Conservation (phyloP, 2,797 vertebrate species). For the Pseudomugil tenellus region DNA sequence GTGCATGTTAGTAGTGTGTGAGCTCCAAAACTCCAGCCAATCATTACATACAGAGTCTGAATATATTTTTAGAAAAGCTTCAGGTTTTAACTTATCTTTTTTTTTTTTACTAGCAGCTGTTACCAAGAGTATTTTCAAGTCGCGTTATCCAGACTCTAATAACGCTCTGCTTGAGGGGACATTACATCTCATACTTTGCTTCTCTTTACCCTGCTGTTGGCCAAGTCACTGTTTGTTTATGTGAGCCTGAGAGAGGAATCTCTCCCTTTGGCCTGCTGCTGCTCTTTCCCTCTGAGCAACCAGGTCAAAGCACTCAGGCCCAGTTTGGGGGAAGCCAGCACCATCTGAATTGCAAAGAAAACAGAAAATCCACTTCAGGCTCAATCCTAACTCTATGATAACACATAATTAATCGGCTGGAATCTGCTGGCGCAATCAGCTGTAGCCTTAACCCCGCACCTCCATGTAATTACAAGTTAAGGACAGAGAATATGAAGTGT, state of each 20-base stretch:
- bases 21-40: background rate
- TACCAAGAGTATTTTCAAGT: background rate
- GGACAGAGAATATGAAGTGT: slow-evolving; percentile 45
- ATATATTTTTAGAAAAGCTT: background rate
- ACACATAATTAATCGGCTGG: slow-evolving; percentile 77
- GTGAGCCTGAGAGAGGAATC: slow-evolving; percentile 74
- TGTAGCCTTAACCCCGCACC: slow-evolving; percentile 69
- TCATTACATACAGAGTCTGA: background rate
- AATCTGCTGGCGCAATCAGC: slow-evolving; percentile 79
- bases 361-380: slow-evolving; percentile 71
- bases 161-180: background rate
- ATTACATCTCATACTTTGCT: slow-evolving; percentile 7
- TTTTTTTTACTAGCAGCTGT: background rate
- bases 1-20: background rate
- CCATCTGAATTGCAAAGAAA: slow-evolving; percentile 78
- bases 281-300: slow-evolving; percentile 66
- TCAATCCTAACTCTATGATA: slow-evolving; percentile 68
- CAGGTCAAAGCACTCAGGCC: slow-evolving; percentile 71
- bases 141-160: background rate
- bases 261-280: slow-evolving; percentile 66
- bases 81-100: background rate
- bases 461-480: slow-evolving; percentile 62
- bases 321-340: slow-evolving; percentile 72
- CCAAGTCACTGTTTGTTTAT: slow-evolving; percentile 73
- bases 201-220: slow-evolving; percentile 22